Evolutionary conservation across 2,888 invertebrate species (phyloP).

Genomic region (Papilio demoleus): DNA sequence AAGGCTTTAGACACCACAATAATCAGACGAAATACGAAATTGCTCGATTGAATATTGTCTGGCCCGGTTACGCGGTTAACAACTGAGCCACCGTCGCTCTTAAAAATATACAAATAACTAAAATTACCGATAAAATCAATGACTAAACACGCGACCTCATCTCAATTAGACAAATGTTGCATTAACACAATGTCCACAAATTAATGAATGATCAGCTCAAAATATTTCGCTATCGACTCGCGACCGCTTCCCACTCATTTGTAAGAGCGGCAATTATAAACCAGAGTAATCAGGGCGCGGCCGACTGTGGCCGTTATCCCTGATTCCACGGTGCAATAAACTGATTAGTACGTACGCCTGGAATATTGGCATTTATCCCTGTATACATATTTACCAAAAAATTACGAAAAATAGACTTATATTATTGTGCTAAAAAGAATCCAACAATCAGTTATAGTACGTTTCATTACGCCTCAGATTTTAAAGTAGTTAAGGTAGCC

Average conservation of each 20-base stretch:
- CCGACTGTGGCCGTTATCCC: constrained; percentile 56
- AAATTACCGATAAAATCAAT: constrained; percentile 48
- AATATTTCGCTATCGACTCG: constrained; percentile 71
- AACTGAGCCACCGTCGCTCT: neutral
- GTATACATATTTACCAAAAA: constrained; percentile 45
- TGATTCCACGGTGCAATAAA: constrained; percentile 53
- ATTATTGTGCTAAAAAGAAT: too few species aligned
- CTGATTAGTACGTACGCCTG: constrained; percentile 54
- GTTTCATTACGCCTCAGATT: too few species aligned
- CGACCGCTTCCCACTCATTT: constrained; percentile 73
- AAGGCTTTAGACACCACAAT: too few species aligned
- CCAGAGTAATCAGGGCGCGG: constrained; percentile 71
- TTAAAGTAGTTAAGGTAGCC: too few species aligned
- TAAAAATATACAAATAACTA: constrained; percentile 31
- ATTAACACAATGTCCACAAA: constrained; percentile 77
- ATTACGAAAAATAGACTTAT: neutral
- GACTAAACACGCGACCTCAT: constrained; percentile 54
- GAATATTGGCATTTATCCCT: constrained; percentile 43
- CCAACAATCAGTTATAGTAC: too few species aligned
- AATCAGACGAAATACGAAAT: too few species aligned
- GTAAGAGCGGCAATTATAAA: constrained; percentile 79
- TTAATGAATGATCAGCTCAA: constrained; percentile 77
- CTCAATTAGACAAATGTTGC: constrained; percentile 70
- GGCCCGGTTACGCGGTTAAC: too few species aligned
- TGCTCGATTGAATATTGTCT: too few species aligned